These are phyloP conservation scores for Hetaerina titia DNA, from an alignment of 2,888 invertebrate genomes.

Conservation along the genomic window DNA sequence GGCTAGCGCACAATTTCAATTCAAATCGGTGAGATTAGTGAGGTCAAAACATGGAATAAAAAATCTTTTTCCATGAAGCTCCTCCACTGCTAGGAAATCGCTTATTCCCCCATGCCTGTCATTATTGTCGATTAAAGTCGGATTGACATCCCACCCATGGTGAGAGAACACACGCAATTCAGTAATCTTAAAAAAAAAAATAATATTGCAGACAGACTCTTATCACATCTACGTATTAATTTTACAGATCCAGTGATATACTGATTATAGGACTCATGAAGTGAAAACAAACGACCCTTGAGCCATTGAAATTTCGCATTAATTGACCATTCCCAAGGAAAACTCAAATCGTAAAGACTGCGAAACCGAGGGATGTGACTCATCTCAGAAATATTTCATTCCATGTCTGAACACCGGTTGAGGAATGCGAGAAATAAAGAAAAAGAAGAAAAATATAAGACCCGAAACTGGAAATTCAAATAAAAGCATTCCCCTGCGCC, in stretches of 20 bases:
- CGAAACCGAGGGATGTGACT: neutral
- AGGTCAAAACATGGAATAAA: too few relatives aligned
- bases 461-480: conserved; percentile 12
- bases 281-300: neutral
- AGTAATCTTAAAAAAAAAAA: neutral
- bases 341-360: neutral
- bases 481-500: neutral
- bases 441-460: neutral
- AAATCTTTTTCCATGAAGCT: too few relatives aligned
- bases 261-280: neutral
- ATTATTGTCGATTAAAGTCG: neutral
- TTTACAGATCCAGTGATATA: neutral
- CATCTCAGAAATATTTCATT: neutral
- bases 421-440: neutral
- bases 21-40: too few relatives aligned
- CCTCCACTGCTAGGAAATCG: too few relatives aligned
- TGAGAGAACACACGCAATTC: neutral
- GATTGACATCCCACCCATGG: neutral
- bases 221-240: neutral
- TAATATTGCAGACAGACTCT: neutral
- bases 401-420: neutral
- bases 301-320: neutral
- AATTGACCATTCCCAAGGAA: neutral
- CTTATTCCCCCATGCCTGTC: neutral
- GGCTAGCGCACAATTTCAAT: too few relatives aligned